Conservation (phyloP, 64 coral and sea anemone genomes). For the Montipora cactus region DNA sequence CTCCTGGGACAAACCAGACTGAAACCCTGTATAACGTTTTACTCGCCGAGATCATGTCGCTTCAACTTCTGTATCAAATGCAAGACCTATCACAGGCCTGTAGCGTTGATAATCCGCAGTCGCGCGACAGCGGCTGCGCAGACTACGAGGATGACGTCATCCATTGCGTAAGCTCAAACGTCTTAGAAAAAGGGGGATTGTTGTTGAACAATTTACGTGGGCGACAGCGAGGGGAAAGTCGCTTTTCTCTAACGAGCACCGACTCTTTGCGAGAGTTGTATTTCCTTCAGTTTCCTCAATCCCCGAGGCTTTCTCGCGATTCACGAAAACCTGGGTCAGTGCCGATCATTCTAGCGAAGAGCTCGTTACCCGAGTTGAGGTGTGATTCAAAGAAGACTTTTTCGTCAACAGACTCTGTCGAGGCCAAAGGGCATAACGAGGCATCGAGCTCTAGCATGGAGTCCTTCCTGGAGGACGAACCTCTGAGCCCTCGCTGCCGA, state of each 20-base stretch:
- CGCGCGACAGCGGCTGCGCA: conserved; percentile 89
- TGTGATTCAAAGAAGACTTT: conserved; percentile 67
- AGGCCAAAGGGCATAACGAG: not conserved
- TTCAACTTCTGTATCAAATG: conserved; percentile 92
- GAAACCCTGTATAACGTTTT: conserved; percentile 92
- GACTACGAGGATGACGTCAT: conserved; percentile 90
- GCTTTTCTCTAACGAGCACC: conserved; percentile 73
- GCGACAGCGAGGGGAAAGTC: conserved; percentile 64
- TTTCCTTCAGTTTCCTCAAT: conserved; percentile 57
- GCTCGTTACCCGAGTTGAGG: conserved; percentile 16
- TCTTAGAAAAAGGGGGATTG: conserved; percentile 90
- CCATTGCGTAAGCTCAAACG: conserved; percentile 74
- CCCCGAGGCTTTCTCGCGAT: conserved; percentile 33
- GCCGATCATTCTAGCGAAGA: conserved; percentile 19
- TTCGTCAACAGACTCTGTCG: conserved; percentile 41
- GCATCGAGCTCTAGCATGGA: conserved; percentile 77
- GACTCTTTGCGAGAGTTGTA: conserved; percentile 85
- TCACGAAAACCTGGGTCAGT: conserved; percentile 16
- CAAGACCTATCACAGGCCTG: conserved; percentile 88
- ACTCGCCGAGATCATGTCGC: conserved; percentile 93
- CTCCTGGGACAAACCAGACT: conserved; percentile 36
- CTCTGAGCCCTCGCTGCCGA: conserved; percentile 48
- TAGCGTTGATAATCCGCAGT: conserved; percentile 38
- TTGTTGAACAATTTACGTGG: conserved; percentile 79
- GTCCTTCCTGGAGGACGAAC: conserved; percentile 88